phyloP scores from a whole-genome alignment of 2,113 vertebrate genomes.

The Helogale parvula region DNA sequence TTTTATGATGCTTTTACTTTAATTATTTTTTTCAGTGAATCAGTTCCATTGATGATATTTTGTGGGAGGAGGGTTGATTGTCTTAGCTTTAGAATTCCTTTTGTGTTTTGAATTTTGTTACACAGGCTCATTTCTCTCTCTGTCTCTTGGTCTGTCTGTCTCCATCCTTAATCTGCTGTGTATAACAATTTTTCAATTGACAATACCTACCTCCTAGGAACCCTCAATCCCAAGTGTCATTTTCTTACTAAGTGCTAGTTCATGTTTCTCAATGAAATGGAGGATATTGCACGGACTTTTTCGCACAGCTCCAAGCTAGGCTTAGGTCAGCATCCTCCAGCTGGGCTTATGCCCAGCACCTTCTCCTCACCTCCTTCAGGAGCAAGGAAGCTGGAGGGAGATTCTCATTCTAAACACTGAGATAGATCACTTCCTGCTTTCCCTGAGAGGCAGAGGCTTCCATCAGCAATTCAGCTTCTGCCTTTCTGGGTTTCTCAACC shows the following conservation, averaged over 20 bases:
- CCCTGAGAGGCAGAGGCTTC: not conserved
- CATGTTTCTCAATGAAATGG: not conserved
- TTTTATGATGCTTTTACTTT: not conserved
- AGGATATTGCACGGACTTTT: not conserved
- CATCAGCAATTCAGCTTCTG: not conserved
- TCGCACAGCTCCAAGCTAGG: not conserved
- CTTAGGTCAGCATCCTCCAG: not conserved
- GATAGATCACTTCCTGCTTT: not conserved
- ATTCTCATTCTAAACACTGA: not conserved
- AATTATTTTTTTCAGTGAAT: not conserved
- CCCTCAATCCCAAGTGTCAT: not conserved
- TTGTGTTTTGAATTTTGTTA: not conserved
- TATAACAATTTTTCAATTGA: not conserved
- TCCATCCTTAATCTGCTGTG: not conserved
- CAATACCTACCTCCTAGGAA: not conserved
- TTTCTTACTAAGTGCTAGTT: not conserved
- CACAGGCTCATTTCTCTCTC: not conserved
- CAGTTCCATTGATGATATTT: not conserved
- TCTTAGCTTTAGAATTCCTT: not conserved
- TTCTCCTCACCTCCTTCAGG: not conserved
- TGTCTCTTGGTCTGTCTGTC: not conserved
- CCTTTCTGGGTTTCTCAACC: not conserved
- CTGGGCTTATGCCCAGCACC: not conserved
- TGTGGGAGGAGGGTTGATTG: not conserved
- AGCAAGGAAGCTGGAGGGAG: not conserved